Evolutionary conservation across 2,797 vertebrate species (phyloP).

Genomic region (Phoxinus dragarum): DNA sequence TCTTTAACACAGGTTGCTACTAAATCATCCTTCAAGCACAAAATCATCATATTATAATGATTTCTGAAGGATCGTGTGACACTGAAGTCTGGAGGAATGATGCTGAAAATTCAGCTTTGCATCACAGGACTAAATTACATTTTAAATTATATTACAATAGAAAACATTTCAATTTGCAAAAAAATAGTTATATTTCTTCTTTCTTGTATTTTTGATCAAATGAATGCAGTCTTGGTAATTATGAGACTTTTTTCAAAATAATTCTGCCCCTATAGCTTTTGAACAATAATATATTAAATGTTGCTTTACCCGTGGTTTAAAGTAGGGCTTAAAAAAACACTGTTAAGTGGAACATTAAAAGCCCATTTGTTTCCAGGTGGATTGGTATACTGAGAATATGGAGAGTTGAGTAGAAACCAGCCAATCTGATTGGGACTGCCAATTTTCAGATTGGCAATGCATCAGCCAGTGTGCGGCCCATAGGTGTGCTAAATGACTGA

Average conservation of each 20-base stretch:
- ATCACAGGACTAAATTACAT: background rate
- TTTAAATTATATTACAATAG: background rate
- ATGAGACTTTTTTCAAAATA: background rate
- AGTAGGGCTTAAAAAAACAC: background rate
- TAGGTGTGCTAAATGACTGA: background rate
- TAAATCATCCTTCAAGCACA: no score
- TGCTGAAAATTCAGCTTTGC: background rate
- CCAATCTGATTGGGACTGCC: background rate
- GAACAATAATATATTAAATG: background rate
- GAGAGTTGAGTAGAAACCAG: background rate
- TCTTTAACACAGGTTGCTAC: background rate
- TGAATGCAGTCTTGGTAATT: background rate
- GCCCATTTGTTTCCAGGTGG: background rate
- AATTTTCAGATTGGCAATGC: background rate
- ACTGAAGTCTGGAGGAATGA: background rate
- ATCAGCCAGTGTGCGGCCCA: background rate
- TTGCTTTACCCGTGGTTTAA: background rate
- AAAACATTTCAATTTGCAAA: background rate
- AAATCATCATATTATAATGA: background rate
- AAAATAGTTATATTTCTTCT: background rate
- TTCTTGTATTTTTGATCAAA: background rate
- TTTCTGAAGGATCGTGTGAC: background rate
- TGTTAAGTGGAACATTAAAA: background rate
- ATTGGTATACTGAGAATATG: background rate
- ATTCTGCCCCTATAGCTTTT: background rate